These are phyloP conservation scores for Phylloscopus whistleri DNA, from an alignment of 2,113 vertebrate genomes.

Conservation along the genomic window DNA sequence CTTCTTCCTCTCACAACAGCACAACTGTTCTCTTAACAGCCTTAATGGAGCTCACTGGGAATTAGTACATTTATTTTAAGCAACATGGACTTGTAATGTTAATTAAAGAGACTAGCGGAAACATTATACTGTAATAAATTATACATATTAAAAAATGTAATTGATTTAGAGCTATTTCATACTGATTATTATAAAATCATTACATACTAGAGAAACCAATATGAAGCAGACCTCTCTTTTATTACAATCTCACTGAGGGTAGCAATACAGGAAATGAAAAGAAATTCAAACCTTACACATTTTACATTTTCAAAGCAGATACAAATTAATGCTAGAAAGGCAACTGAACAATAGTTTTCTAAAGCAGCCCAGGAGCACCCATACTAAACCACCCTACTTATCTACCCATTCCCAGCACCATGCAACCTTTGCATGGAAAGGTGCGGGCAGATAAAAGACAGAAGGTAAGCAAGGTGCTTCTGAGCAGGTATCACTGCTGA, in stretches of 20 bases:
- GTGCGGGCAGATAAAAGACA: neutral
- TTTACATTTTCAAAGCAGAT: neutral
- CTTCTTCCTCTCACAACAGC: neutral
- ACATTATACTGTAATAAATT: neutral
- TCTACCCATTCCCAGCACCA: neutral
- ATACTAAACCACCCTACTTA: neutral
- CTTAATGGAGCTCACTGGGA: neutral
- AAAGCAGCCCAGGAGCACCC: neutral
- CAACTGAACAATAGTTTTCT: neutral
- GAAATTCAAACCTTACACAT: neutral
- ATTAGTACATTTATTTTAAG: constrained; percentile 32
- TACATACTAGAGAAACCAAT: neutral
- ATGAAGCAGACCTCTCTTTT: neutral
- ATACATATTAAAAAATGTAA: neutral
- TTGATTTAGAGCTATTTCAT: neutral
- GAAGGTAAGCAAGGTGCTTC: neutral
- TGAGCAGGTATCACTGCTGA: neutral
- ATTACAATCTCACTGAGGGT: neutral
- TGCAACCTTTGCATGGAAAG: neutral
- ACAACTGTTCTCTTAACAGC: neutral
- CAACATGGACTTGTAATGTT: neutral
- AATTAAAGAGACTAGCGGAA: constrained; percentile 20
- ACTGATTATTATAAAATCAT: neutral
- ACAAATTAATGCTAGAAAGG: neutral
- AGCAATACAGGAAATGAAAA: constrained; percentile 5